Base-by-base conservation (phyloP, 2,888 invertebrate genomes). In the Beris chalybata region DNA sequence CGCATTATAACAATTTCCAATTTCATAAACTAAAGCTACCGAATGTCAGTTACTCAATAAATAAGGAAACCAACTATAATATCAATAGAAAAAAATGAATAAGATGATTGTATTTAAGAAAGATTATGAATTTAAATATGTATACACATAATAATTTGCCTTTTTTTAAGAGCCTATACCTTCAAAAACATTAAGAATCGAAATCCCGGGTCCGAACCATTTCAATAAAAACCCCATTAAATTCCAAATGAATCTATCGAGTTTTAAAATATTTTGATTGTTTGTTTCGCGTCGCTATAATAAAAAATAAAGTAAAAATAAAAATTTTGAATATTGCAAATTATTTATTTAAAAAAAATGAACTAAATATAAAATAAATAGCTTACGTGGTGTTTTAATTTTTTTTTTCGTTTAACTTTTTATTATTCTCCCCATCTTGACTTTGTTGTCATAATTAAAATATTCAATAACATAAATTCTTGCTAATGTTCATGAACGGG, bases 401-500 rank as follows among this genome's bases (percentile, higher is more conserved):
- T 22, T 22, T 53, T n/a, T n/a, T 53, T 52, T 53, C 31, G 29
- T 11, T 61, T 43, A 50, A 50, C 13, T 59, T 30, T 44, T 61
- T 30, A 43, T 15, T 38, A 61, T 52, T 61, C 61, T 31, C 43
- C 50, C 32, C 52, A 38, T 32, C 47, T 13, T 59, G 47, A 48
- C 13, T 30, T 48, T 30, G 47, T 61, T 61, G 38, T 64, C 57
- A 57, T 68, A 68, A 48, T 61, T 50, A 59, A 61, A 31, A 38
- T 50, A 61, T 65, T 68, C 67, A 63, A 68, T 61, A 50, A 68
- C 65, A 59, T 13, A 68, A 65, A 68, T 65, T 15, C 56, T 61
- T 52, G 65, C 67, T 68, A 68, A 56, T 45, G 53, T 53, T 50
- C 32, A 48, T 22, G 48, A 64, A 63, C 7, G 44, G 29, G 44